These are phyloP conservation scores for Antennarius maculatus DNA, from an alignment of 2,797 vertebrate species.

Conservation along the genomic window DNA sequence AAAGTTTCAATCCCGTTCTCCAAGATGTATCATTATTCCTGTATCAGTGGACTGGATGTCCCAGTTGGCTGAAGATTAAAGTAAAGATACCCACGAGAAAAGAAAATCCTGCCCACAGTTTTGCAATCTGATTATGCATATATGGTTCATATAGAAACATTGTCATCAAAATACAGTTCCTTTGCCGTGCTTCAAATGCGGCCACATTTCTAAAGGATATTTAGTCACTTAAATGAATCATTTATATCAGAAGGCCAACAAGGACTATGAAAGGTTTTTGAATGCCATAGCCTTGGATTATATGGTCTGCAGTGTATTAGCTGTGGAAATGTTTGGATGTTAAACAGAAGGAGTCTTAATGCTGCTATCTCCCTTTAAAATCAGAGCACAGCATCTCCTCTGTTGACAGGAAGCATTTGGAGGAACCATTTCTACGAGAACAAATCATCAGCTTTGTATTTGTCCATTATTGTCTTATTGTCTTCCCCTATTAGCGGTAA, in stretches of 20 bases:
- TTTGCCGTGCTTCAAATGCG: constrained; percentile 4
- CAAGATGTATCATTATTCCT: constrained; percentile 47
- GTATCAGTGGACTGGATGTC: constrained; percentile 44
- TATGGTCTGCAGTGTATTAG: constrained; percentile 20
- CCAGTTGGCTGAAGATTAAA: constrained; percentile 60
- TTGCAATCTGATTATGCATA: constrained; percentile 28
- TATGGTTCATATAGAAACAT: constrained; percentile 7
- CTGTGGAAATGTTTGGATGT: constrained; percentile 33
- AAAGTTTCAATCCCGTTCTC: constrained; percentile 49
- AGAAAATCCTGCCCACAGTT: constrained; percentile 27
- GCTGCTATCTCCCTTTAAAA: constrained; percentile 35
- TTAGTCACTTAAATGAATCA: constrained; percentile 50
- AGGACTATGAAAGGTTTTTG: constrained; percentile 31
- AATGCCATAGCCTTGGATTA: constrained; percentile 35
- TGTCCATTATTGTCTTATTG: constrained; percentile 70
- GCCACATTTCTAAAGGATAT: constrained; percentile 34
- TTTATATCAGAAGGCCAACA: constrained; percentile 41
- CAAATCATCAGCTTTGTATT: constrained; percentile 52
- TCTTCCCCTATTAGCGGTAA: constrained; percentile 68
- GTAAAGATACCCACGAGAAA: constrained; percentile 44
- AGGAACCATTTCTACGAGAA: constrained; percentile 44
- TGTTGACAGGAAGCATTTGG: constrained; percentile 65
- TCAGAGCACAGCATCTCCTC: constrained; percentile 31
- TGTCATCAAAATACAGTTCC: constrained; percentile 1
- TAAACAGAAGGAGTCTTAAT: constrained; percentile 39